Evolutionary conservation across 2,113 vertebrate species (phyloP), one percentile per base, ranked within the genome.

Genomic region (Cariama cristata): DNA sequence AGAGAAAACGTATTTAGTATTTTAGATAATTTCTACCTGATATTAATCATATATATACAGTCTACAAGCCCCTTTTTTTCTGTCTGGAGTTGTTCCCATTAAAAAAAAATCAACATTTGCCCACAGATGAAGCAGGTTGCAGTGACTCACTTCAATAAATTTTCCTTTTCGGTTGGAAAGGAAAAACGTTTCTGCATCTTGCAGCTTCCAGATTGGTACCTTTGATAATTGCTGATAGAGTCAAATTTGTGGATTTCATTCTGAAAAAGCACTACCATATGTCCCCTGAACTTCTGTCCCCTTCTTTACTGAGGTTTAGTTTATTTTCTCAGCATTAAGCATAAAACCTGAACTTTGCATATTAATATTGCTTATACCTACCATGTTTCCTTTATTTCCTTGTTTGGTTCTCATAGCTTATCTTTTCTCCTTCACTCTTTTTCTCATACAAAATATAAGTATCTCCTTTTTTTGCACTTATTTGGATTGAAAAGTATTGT

Each of bases 181-280:
- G 3, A 90, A 76, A 79, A 86, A 49, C 22, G 2, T 47, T 91
- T 90, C 33, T 74, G 2, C 21, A 18, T 45, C 32, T 59, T 86
- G 4, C 22, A 77, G 4, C 22, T 83, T 92, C 2, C 1, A 62
- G 33, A 73, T 45, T 59, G 7, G 22, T 59, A 66, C 8, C 13
- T 80, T 69, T 80, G 42, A 45, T 32, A 73, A 27, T 13, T 76
- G 3, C n/a, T 76, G 47, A 80, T 47, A 53, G 28, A 10, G 12
- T 66, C 21, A 76, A 12, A 66, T 44, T 19, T 38, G 4, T 83
- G 6, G 8, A 66, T 76, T 92, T 88, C 17, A 9, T 58, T 38
- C 19, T 42, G 40, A n/a, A 86, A 79, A 72, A 56, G 1, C 30
- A 52, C 22, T 56, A 28, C 2, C 0, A 0, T 28, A 12, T 56